A percentile compares a stretch with the other conserved stretches of the same genome.
Evolutionary conservation across 2,888 invertebrate genomes (phyloP).

Genomic region (Xylocampa areola): DNA sequence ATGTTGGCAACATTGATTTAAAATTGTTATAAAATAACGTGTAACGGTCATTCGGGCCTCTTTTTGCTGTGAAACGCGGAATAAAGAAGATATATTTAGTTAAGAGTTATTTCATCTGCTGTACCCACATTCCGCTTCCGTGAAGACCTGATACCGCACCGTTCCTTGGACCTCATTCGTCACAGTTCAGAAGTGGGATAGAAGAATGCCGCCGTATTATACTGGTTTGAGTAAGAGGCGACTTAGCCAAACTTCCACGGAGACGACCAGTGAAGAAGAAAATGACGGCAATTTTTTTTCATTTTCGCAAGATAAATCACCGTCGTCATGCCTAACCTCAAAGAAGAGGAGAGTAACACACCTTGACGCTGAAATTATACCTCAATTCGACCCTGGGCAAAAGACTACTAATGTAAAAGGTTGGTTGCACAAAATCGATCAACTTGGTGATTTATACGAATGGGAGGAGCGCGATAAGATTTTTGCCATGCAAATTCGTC

Average conservation of each 20-base stretch:
- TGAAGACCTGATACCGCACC: no score
- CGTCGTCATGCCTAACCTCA: no score
- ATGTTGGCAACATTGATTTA: no score
- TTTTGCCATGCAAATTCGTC: conserved; percentile 44
- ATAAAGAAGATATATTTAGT: no score
- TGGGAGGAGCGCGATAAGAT: conserved; percentile 39
- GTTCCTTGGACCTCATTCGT: no score
- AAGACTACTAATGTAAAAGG: conserved; percentile 18
- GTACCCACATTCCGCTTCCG: no score
- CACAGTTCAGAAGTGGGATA: conserved; percentile 1
- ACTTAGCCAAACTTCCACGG: no score
- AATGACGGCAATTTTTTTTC: background rate
- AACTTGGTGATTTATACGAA: conserved; percentile 42
- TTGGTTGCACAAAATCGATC: conserved; percentile 47
- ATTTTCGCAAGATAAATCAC: background rate
- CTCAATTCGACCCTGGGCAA: conserved; percentile 1
- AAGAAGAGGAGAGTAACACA: background rate
- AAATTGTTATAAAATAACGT: no score
- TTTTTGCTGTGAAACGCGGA: no score
- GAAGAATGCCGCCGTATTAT: background rate
- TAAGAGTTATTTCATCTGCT: no score
- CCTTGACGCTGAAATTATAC: conserved; percentile 10
- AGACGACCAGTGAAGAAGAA: background rate
- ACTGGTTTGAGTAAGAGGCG: no score
- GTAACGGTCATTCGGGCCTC: no score